Evolutionary conservation across 2,888 invertebrate species (phyloP), one percentile per base, ranked within the genome.

Genomic region (Trichogramma dendrolimi): DNA sequence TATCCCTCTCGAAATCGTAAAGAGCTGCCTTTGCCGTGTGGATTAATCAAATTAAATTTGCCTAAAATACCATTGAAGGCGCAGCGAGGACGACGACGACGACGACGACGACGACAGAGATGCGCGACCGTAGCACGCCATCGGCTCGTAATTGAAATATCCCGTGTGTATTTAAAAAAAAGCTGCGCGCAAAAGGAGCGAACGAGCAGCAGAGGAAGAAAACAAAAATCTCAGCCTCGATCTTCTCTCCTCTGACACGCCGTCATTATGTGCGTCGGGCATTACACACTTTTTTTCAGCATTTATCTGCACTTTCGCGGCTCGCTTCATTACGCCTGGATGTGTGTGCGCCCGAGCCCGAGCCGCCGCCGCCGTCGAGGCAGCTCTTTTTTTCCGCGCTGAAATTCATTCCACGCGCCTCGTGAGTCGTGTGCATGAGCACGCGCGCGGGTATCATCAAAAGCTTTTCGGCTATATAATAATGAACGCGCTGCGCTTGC

Each of bases 401-500:
- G 53, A 62, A 58, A 54, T 62, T 62, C 62, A 62, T 56, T 41
- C 46, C 48, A 14, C 41, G 52, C 56, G 27, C 5, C 7, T 4
- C 5, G 10, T 27, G 10, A 43, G 8, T 11, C 11, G 4, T 47
- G 54, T 39, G 48, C 52, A 59, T 63, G 62, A 58, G 55, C 59
- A 61, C 67, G 67, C 70, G 41, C 55, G 62, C 60, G 62, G 72
- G 70, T 69, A 75, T 73, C 75, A 75, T 76, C 76, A 77, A 77
- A 77, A 75, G 72, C 71, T 40, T 7, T 38, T 14, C 14, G 5
- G 41, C 40, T n/a, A 39, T 69, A 61, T 71, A 72, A 73, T 77
- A 76, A 78, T 77, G 76, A 78, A 75, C 73, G 71, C 69, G 75
- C 74, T 73, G 74, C 73, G 73, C 71, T 70, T 27, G 27, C 27